Conservation (phyloP, 1,140 invertebrate species). For the Trachymyrmex cornetzi region DNA sequence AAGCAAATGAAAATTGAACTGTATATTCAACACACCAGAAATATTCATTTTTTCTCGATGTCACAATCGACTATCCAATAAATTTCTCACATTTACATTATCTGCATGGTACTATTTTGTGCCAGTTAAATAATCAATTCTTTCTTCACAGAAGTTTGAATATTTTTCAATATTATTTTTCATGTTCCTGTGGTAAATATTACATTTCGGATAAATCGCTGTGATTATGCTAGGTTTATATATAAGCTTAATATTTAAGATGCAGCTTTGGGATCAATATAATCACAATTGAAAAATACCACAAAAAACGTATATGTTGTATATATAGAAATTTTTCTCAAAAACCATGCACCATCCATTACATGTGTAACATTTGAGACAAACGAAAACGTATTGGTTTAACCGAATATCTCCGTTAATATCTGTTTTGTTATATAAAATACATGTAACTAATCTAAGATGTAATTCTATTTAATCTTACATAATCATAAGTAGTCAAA, state of each 20-base stretch:
- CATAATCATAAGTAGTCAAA: conserved; percentile 63
- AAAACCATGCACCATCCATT: conserved; percentile 32
- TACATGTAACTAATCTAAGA: conserved; percentile 51
- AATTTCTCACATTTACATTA: conserved; percentile 41
- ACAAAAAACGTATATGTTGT: conserved; percentile 18
- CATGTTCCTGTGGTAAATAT: conserved; percentile 54
- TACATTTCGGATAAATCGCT: conserved; percentile 72
- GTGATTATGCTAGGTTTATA: conserved; percentile 81
- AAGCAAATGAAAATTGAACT: conserved; percentile 55
- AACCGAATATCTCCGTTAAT: conserved; percentile 37
- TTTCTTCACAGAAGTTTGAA: neutral
- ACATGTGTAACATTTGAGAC: conserved; percentile 15
- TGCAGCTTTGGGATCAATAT: conserved; percentile 81
- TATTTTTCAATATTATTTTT: conserved; percentile 54
- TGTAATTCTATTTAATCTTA: conserved; percentile 65
- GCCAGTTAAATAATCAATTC: conserved; percentile 1
- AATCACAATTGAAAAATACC: conserved; percentile 51
- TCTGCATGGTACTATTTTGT: conserved; percentile 32
- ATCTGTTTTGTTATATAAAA: conserved; percentile 67
- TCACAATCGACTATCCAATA: neutral
- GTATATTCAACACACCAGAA: conserved; percentile 50
- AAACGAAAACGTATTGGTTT: conserved; percentile 56
- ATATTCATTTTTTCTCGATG: conserved; percentile 43
- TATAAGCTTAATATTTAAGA: conserved; percentile 75
- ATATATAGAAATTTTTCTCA: conserved; percentile 19